Evolutionary conservation across 2,888 invertebrate species (phyloP), one percentile per base, ranked within the genome.

Genomic region (Drosophila limbata): DNA sequence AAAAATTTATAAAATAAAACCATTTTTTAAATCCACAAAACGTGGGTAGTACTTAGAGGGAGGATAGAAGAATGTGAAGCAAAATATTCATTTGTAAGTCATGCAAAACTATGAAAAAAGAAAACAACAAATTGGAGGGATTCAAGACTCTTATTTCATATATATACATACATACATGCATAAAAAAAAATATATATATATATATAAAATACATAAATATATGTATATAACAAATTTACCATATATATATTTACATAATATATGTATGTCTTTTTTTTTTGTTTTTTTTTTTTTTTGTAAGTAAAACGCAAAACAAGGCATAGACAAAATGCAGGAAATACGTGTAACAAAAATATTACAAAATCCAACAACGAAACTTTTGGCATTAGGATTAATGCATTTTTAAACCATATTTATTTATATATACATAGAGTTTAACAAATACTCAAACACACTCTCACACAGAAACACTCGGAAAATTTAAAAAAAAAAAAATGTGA

Each of bases 131-230:
- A 78, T 85, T 90, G 91, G 92, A 92, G 92, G 92, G 92, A 90
- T 90, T 91, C 90, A 91, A 92, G 92, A 92, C 92, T 92, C 91
- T 92, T 90, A 82, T 89, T 90, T 90, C 78, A 65, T 79, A 88
- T 59, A 69, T 68, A 81, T 44, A 71, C 52, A 67, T 68, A 83
- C 40, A 73, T 62, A 72, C 10, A 65, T 42, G 53, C 19, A 51
- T 59, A 50, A n/a, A n/a, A n/a, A n/a, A n/a, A n/a, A 17, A 59
- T 64, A 39, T n/a, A 68, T 39, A 62, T 57, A 63, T 45, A 70
- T 66, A 69, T 57, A 67, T 66, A 65, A 66, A 44, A 71, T 66
- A 69, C 55, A 65, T 69, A 61, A 66, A 69, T 60, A 72, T 65
- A 61, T 48, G 64, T 67, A 77, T 69, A 61, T 57, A 59, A 65